Base-by-base conservation (phyloP, 2,113 vertebrate species). In the Halichoerus grypus region DNA sequence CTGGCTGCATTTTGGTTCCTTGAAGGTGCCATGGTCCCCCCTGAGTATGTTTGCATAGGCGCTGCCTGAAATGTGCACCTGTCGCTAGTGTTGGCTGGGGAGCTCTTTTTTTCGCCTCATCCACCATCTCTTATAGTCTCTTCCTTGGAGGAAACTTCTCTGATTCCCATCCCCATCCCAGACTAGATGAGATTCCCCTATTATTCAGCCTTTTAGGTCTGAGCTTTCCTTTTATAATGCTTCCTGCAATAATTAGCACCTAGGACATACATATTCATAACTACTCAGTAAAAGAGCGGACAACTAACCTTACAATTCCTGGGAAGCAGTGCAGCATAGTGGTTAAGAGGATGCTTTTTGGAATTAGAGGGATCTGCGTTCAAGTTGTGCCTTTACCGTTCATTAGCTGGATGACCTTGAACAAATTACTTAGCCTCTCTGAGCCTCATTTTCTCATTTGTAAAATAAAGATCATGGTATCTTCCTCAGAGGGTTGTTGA, bases 11-110 rank as follows among this genome's bases (percentile, higher is more conserved):
- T 85, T 49, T 53, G 7, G 26, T 21, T 77, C 74, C 49, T 31
- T 19, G 57, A 36, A 67, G 74, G 28, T 55, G 49, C 6, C 13
- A 1, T 1, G 7, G 21, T 85, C 42, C 18, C 4, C 67, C 63
- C 11, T 49, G 53, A 53, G 19, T 18, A 33, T 7, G 1, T 61
- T 8, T 33, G n/a, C 19, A 2, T 4, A 1, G 8, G 18, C 3
- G 12, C 42, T 59, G 16, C 21, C 72, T n/a, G 4, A 9, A n/a
- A 4, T 6, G 9, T 42, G 11, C 13, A 4, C 19, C 22, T 24
- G 24, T 33, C 28, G 7, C 8, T 10, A 16, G 31, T 21, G 81
- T 53, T 13, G 59, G 49, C 51, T 36, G 39, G 11, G 21, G 21
- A 13, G 24, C 51, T 83, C 42, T 33, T 82, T 59, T 57, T 82